These are phyloP conservation scores for Catharus ustulatus DNA, from an alignment of 2,797 vertebrate species.

Conservation along the genomic window DNA sequence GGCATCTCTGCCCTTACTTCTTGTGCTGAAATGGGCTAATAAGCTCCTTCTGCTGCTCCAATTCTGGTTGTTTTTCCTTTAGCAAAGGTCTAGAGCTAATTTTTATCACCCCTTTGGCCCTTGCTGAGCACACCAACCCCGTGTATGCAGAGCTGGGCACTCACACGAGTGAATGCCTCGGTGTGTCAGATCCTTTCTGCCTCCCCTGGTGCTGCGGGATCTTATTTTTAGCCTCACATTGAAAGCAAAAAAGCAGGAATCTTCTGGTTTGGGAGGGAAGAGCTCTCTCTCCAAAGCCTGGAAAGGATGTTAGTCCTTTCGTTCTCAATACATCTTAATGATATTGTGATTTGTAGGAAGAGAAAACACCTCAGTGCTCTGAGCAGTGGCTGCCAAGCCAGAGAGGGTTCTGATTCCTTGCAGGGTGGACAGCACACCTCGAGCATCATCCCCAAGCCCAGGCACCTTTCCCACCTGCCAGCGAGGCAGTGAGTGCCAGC, in stretches of 20 bases:
- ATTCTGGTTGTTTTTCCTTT: not conserved
- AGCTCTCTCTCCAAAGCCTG: not conserved
- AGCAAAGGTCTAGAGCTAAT: not conserved
- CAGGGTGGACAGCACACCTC: rapidly evolving
- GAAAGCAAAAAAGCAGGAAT: conserved; percentile 27
- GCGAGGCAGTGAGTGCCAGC: rapidly evolving
- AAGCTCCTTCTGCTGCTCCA: not conserved
- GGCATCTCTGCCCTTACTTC: not conserved
- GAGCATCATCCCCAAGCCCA: rapidly evolving
- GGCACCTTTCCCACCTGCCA: not conserved
- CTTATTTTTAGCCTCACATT: not conserved
- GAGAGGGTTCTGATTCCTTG: rapidly evolving
- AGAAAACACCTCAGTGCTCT: not conserved
- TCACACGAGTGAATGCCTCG: rapidly evolving
- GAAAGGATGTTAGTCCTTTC: not conserved
- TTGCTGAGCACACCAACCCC: rapidly evolving
- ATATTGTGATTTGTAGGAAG: not conserved
- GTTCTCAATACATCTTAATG: not conserved
- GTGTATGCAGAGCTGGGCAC: rapidly evolving
- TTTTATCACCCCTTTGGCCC: rapidly evolving
- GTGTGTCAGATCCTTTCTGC: not conserved
- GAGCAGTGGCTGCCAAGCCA: rapidly evolving
- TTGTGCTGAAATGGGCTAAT: not conserved
- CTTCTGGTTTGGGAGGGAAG: not conserved
- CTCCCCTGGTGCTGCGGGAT: not conserved